Evolutionary conservation across 2,888 invertebrate species (phyloP), one percentile per base, ranked within the genome.

Genomic region (Halocaridina rubra): DNA sequence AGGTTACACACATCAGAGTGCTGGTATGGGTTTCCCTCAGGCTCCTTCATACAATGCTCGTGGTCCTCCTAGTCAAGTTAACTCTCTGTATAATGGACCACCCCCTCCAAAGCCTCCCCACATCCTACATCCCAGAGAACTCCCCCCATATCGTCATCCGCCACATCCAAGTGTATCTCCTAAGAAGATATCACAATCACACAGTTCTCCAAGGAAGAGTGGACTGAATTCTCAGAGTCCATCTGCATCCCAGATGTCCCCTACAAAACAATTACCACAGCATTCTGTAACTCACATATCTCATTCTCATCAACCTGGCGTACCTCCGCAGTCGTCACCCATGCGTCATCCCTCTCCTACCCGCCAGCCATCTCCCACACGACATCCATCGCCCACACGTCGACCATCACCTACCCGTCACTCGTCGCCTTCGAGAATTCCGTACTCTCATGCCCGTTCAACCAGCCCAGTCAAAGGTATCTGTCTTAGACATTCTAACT

Each of bases 71-170:
- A 84, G 84, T 84, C 84, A 84, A 24, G 67, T 32, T 22, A 69
- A 78, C 32, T 75, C 84, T n/a, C 33, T 64, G 29, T 80, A 80
- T 74, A 84, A 74, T 75, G 79, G 79, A 13, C 84, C 84, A 30
- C 84, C 84, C 8, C 84, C 84, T 10, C 77, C 82, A 46, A 84
- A 84, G 39, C 84, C 84, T n/a, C 84, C 84, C 30, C 84, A 84
- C 57, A 29, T 57, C 24, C n/a, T 39, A 57, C 80, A 69, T 22
- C 81, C 74, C 24, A 46, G 87, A 33, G 84, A 84, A 64, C 77
- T 87, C 5, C 87, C 87, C 10, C 87, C 87, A 24, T 87, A 87
- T 30, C 79, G 87, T 22, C 81, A 85, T 57, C 87, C 87, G n/a
- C 87, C 87, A 3, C 87, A 82, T 1, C 85, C 87, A 19, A 57